Evolutionary conservation across 2,888 invertebrate genomes (phyloP).

Genomic region (Busseola fusca): DNA sequence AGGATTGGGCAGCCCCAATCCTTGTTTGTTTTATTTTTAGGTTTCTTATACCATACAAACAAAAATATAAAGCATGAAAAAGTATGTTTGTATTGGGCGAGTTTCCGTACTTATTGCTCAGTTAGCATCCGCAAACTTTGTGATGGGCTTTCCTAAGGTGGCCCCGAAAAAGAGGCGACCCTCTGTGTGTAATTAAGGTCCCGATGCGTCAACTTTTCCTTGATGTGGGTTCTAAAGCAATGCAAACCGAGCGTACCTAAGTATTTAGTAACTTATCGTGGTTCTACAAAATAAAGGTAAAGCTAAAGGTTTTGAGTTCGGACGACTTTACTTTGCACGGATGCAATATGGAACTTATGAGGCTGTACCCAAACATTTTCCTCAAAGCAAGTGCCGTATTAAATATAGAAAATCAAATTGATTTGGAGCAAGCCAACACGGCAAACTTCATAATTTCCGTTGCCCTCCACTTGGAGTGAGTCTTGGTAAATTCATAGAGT

Average conservation of each 20-base stretch:
- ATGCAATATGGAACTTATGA: conserved; percentile 3
- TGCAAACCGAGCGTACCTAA: conserved; percentile 67
- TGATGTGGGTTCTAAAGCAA: conserved; percentile 80
- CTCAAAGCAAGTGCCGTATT: conserved; percentile 29
- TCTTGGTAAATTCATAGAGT: conserved; percentile 43
- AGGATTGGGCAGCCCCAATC: too few species aligned
- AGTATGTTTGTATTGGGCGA: conserved; percentile 33
- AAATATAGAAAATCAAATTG: conserved; percentile 45
- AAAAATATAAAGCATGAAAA: conserved; percentile 26
- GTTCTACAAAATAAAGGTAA: conserved; percentile 56
- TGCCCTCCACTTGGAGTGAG: conserved; percentile 25
- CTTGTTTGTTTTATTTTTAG: conserved; percentile 1
- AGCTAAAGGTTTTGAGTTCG: conserved; percentile 53
- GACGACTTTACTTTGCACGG: conserved; percentile 50
- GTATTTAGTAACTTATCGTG: conserved; percentile 55
- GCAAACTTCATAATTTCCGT: conserved; percentile 50
- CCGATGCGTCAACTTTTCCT: conserved; percentile 79
- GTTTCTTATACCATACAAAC: conserved; percentile 1
- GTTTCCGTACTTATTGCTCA: conserved; percentile 49
- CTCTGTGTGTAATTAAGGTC: conserved; percentile 80
- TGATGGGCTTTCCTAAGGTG: conserved; percentile 72
- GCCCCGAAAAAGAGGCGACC: conserved; percentile 73
- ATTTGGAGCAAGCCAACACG: conserved; percentile 34
- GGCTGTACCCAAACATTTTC: conserved; percentile 14
- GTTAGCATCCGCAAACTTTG: conserved; percentile 71